Percentiles rank a stretch among this genome's conserved stretches.
Evolutionary conservation across 2,888 invertebrate species (phyloP).

Genomic region (Watsonalla cultraria): DNA sequence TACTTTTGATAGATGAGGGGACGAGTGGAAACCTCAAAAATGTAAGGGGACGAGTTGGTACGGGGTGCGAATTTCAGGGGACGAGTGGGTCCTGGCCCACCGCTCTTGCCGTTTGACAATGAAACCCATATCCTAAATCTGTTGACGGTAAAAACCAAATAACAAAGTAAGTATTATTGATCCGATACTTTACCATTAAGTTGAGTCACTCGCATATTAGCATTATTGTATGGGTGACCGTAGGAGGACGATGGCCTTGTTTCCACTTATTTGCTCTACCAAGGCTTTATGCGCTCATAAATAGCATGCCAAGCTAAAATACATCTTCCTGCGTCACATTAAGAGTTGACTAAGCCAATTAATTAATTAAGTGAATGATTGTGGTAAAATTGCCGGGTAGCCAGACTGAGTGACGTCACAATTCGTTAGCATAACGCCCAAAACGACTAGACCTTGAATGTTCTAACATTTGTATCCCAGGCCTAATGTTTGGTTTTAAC

Average conservation of each 20-base stretch:
- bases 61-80: too few species aligned
- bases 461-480: constrained; percentile 16
- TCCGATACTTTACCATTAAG: constrained; percentile 24
- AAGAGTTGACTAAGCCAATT: neutral
- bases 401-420: constrained; percentile 33
- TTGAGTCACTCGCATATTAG: constrained; percentile 39
- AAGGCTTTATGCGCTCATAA: neutral
- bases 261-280: constrained; percentile 11
- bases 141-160: constrained; percentile 5
- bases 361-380: neutral
- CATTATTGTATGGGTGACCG: constrained; percentile 51
- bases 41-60: too few species aligned
- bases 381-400: neutral
- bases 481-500: constrained; percentile 6
- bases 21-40: too few species aligned
- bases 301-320: constrained; percentile 1
- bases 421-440: constrained; percentile 25
- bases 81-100: too few species aligned
- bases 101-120: too few species aligned
- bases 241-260: constrained; percentile 64
- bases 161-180: constrained; percentile 11
- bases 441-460: constrained; percentile 28
- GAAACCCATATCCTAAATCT: too few species aligned
- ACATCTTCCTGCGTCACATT: neutral
- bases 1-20: too few species aligned